These are phyloP conservation scores for Xestia c-nigrum DNA, from an alignment of 2,888 invertebrate species.

Conservation along the genomic window DNA sequence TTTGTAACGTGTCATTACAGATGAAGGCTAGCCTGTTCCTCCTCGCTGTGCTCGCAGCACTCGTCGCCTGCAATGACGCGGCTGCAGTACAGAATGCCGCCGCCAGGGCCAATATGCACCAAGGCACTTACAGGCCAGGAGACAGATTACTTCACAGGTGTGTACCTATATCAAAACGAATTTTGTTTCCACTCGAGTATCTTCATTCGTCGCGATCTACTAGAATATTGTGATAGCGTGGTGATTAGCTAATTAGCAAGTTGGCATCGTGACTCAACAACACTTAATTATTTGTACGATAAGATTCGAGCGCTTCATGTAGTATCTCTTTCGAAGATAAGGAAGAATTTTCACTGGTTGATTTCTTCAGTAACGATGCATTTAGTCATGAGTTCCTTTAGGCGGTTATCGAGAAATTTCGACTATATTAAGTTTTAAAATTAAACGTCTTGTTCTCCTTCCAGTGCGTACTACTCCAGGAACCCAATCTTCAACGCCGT, in stretches of 20 bases:
- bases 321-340: not conserved
- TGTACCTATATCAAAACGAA: too few relatives aligned
- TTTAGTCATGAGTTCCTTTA: not conserved
- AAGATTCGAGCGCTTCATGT: not conserved
- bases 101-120: too few relatives aligned
- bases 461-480: conserved; percentile 65
- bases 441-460: not conserved
- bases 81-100: not conserved
- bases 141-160: too few relatives aligned
- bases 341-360: not conserved
- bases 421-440: not conserved
- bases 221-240: not conserved
- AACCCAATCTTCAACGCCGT: conserved; percentile 71
- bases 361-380: not conserved
- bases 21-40: conserved; percentile 31
- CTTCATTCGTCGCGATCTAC: too few relatives aligned
- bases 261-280: not conserved
- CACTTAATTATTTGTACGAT: not conserved
- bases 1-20: conserved; percentile 16
- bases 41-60: conserved; percentile 24
- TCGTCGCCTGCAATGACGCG: conserved; percentile 17
- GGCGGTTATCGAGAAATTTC: not conserved
- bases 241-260: not conserved
- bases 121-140: too few relatives aligned
- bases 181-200: not conserved